phyloP scores from a whole-genome alignment of 2,797 vertebrate genomes.

The Psittacula echo region DNA sequence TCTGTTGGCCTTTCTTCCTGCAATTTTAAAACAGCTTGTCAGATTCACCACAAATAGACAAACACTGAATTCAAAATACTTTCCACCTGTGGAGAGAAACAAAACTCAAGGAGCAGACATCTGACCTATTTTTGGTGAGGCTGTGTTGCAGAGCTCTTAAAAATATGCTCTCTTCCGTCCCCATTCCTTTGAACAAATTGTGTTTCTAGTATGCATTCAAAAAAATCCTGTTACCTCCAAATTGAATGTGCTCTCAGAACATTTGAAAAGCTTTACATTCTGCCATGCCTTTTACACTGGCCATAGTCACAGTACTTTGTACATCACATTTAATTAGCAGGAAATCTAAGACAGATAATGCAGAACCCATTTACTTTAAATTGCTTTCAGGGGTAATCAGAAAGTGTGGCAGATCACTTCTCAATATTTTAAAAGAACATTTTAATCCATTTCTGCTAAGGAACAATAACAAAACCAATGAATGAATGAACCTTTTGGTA shows the following conservation, averaged over 20 bases:
- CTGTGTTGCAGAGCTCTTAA: not conserved
- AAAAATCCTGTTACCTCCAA: not conserved
- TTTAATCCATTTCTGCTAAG: not conserved
- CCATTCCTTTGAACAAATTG: not conserved
- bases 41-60: not conserved
- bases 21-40: not conserved
- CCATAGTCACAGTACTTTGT: not conserved
- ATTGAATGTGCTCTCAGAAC: not conserved
- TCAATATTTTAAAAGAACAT: conserved; percentile 28
- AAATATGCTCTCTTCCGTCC: not conserved
- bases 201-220: not conserved
- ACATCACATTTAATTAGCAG: conserved; percentile 19
- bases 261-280: not conserved
- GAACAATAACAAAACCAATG: not conserved
- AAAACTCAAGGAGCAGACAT: conserved; percentile 7
- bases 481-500: not conserved
- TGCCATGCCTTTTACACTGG: not conserved
- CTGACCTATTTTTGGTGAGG: conserved; percentile 9
- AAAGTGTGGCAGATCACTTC: not conserved
- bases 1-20: not conserved
- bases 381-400: conserved; percentile 52
- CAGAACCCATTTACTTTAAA: not conserved
- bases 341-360: not conserved
- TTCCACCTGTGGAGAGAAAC: not conserved
- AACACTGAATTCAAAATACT: not conserved